Percentiles rank a stretch among this genome's conserved stretches.
phyloP scores from a whole-genome alignment of 1,140 invertebrate species.

The Rhopalosiphum maidis region DNA sequence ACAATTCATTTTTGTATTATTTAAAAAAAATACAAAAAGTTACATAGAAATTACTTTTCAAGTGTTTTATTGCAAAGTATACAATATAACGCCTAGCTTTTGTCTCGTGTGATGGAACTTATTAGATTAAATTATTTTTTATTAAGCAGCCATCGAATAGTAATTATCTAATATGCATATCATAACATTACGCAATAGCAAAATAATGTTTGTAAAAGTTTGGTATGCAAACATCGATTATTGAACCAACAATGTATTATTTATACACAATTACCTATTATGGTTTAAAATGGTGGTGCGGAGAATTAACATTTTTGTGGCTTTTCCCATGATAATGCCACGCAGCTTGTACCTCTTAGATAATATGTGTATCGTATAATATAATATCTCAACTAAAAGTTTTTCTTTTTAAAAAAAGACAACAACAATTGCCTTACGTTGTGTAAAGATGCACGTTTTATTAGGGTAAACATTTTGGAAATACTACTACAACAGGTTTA shows the following conservation, averaged over 20 bases:
- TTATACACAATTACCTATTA: not conserved
- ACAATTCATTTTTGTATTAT: no score
- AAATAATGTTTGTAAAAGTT: not conserved
- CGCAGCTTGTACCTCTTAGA: not conserved
- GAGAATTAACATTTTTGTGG: not conserved
- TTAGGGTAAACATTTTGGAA: not conserved
- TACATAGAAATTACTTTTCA: not conserved
- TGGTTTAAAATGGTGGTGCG: not conserved
- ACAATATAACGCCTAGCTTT: not conserved
- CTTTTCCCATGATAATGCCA: not conserved
- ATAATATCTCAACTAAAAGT: not conserved
- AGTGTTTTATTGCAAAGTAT: not conserved
- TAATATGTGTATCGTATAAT: not conserved
- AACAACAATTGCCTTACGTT: not conserved
- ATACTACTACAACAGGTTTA: not conserved
- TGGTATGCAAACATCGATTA: not conserved
- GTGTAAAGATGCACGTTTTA: not conserved
- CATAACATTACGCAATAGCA: not conserved
- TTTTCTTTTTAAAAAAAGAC: not conserved
- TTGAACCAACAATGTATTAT: not conserved
- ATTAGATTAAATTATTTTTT: not conserved
- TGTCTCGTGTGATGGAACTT: not conserved
- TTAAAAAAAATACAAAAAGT: not conserved
- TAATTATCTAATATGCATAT: not conserved
- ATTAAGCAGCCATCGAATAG: not conserved